These are phyloP conservation scores for Dolichallabes microphthalmus DNA, from an alignment of 2,113 vertebrate species.

Conservation along the genomic window DNA sequence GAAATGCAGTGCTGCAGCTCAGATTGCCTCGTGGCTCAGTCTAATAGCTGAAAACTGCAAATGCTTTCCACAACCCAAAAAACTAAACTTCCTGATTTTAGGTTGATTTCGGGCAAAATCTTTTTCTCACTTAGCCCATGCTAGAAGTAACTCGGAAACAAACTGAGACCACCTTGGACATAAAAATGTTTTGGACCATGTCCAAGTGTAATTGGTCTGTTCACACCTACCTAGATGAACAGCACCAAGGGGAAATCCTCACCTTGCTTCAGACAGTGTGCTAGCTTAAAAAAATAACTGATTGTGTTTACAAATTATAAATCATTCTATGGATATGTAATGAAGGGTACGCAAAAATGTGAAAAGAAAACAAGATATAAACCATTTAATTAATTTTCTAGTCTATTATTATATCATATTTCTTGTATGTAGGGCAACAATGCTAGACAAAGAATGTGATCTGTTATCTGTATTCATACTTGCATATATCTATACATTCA, in stretches of 20 bases:
- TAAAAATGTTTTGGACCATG: neutral
- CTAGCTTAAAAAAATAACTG: neutral
- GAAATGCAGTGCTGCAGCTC: neutral
- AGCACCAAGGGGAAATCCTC: neutral
- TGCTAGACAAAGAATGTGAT: too few relatives aligned
- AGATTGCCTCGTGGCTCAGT: neutral
- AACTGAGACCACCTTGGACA: neutral
- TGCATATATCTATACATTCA: too few relatives aligned
- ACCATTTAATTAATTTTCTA: too few relatives aligned
- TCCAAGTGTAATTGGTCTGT: neutral
- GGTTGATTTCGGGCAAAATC: neutral
- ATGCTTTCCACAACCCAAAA: neutral
- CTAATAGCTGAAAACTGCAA: neutral
- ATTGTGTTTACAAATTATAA: too few relatives aligned
- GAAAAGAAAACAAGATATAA: too few relatives aligned
- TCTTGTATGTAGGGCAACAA: too few relatives aligned
- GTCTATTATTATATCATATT: too few relatives aligned
- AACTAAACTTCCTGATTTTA: neutral
- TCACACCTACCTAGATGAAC: neutral
- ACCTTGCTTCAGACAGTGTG: neutral
- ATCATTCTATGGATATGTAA: too few relatives aligned
- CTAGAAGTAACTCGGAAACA: neutral
- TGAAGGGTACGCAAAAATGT: too few relatives aligned
- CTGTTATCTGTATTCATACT: too few relatives aligned
- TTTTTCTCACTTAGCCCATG: neutral